Percentiles rank a stretch among this genome's conserved stretches.
phyloP scores from a whole-genome alignment of 1,140 invertebrate species.

The Drosophila ananassae region DNA sequence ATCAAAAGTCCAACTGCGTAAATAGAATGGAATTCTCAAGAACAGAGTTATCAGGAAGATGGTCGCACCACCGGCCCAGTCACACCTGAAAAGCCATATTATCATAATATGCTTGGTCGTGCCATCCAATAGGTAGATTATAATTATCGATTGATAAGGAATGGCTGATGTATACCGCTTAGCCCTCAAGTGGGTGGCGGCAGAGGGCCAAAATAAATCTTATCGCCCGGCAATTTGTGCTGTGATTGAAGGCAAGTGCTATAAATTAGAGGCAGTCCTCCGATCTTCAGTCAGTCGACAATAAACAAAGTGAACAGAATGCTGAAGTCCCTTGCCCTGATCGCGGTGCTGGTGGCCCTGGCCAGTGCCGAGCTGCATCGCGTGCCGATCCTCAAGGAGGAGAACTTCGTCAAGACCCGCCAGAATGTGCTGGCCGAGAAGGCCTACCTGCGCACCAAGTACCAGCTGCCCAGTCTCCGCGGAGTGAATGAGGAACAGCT shows the following conservation, averaged over 20 bases:
- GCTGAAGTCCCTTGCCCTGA: conserved; percentile 47
- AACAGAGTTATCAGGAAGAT: conserved; percentile 22
- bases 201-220: conserved; percentile 14
- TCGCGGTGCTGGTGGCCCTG: conserved; percentile 63
- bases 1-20: conserved; percentile 16
- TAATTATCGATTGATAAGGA: conserved; percentile 28
- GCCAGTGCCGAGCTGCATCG: conserved; percentile 68
- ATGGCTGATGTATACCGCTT: not conserved
- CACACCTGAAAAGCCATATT: conserved; percentile 6
- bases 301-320: conserved; percentile 47
- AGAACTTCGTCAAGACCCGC: conserved; percentile 70
- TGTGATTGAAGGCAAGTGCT: conserved; percentile 41
- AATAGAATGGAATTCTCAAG: conserved; percentile 11
- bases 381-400: conserved; percentile 58
- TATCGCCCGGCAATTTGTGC: conserved; percentile 20
- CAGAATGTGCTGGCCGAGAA: conserved; percentile 63
- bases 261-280: conserved; percentile 52
- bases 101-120: conserved; percentile 11
- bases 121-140: conserved; percentile 20
- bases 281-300: conserved; percentile 54
- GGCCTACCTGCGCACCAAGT: conserved; percentile 56
- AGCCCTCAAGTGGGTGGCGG: conserved; percentile 2
- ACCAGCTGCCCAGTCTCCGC: conserved; percentile 44
- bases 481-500: conserved; percentile 49
- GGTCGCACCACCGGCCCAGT: conserved; percentile 7